These are phyloP conservation scores for Mamestra brassicae DNA, from an alignment of 2,888 invertebrate species.

Conservation along the genomic window DNA sequence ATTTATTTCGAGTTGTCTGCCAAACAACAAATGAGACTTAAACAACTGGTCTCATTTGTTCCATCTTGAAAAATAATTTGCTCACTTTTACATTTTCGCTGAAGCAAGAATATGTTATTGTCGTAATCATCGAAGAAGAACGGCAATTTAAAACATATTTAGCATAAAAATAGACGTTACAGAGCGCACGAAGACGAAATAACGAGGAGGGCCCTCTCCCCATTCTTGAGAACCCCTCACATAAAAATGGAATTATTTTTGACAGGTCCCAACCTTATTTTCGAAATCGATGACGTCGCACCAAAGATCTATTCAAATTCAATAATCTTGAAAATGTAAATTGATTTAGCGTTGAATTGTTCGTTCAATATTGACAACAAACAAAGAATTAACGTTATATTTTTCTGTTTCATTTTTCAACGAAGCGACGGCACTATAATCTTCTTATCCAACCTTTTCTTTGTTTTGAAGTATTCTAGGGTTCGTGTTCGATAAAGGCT, in stretches of 20 bases:
- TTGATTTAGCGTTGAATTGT: constrained; percentile 46
- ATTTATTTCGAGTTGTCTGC: constrained; percentile 28
- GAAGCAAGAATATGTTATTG: constrained; percentile 70
- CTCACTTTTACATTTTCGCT: constrained; percentile 59
- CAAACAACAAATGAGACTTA: constrained; percentile 26
- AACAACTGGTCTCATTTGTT: constrained; percentile 54
- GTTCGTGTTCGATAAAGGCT: constrained; percentile 78
- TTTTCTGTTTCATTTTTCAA: constrained; percentile 75
- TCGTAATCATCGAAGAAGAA: constrained; percentile 78
- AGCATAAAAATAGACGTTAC: constrained; percentile 79
- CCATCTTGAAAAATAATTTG: constrained; percentile 61
- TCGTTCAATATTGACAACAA: constrained; percentile 49
- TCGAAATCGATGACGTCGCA: constrained; percentile 74
- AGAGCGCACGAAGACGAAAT: constrained; percentile 79
- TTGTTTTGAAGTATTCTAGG: constrained; percentile 84
- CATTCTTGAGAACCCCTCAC: constrained; percentile 75
- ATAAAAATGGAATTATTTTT: constrained; percentile 83
- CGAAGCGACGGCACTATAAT: constrained; percentile 78
- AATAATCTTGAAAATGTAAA: constrained; percentile 65
- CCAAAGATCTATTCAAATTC: constrained; percentile 67
- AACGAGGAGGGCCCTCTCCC: constrained; percentile 81
- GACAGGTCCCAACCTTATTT: constrained; percentile 80
- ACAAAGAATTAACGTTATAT: constrained; percentile 64
- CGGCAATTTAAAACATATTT: constrained; percentile 85
- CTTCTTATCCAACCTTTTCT: constrained; percentile 82